These are phyloP conservation scores for Furcifer pardalis DNA, from an alignment of 2,797 vertebrate species.

Conservation along the genomic window DNA sequence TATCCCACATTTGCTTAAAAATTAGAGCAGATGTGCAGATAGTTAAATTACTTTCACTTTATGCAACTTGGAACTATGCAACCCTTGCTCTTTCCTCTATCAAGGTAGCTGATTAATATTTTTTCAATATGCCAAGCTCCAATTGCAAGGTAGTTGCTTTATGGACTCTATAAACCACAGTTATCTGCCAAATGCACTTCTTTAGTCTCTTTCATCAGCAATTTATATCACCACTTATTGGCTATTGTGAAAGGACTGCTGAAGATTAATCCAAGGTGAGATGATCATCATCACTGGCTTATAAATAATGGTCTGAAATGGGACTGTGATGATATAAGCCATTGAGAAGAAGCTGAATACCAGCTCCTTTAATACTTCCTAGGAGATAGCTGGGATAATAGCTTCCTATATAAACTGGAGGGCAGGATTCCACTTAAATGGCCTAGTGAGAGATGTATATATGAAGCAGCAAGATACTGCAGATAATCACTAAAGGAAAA, in stretches of 20 bases:
- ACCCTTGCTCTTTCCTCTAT: neutral
- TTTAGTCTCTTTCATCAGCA: slow-evolving; percentile 44
- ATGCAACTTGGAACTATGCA: neutral
- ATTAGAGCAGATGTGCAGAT: too few species aligned
- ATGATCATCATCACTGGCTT: slow-evolving; percentile 55
- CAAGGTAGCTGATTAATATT: slow-evolving; percentile 31
- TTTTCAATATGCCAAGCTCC: slow-evolving; percentile 35
- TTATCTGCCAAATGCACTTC: slow-evolving; percentile 36
- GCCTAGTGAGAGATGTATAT: neutral
- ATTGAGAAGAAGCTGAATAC: slow-evolving; percentile 12
- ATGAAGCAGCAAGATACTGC: neutral
- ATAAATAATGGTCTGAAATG: slow-evolving; percentile 55
- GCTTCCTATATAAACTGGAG: slow-evolving; percentile 25
- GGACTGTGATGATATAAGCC: slow-evolving; percentile 45
- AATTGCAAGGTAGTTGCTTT: slow-evolving; percentile 60
- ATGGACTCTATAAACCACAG: slow-evolving; percentile 61
- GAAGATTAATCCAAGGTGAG: slow-evolving; percentile 62
- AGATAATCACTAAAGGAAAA: slow-evolving; percentile 27
- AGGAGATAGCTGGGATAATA: slow-evolving; percentile 46
- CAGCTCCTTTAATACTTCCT: slow-evolving; percentile 42
- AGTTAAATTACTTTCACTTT: too few species aligned
- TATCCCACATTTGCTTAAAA: too few species aligned
- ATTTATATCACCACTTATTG: slow-evolving; percentile 57
- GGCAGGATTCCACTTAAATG: slow-evolving; percentile 32
- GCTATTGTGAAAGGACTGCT: slow-evolving; percentile 57